Conservation (phyloP, 2,888 invertebrate species). For the Hemaris fuciformis region DNA sequence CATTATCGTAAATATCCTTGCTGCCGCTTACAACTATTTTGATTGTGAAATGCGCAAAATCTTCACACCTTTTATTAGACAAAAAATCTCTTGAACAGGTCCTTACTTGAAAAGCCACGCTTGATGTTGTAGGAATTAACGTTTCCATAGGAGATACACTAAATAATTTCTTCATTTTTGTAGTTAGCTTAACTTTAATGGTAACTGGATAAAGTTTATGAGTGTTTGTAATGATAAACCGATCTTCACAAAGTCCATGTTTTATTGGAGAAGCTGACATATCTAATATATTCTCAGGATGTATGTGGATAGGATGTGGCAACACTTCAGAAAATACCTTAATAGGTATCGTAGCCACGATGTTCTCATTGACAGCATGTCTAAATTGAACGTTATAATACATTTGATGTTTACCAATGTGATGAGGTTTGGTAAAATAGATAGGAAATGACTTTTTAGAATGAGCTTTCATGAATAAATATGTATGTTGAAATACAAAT, state of each 20-base stretch:
- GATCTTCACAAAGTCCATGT: conserved; percentile 55
- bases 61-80: conserved; percentile 28
- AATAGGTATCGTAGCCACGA: conserved; percentile 43
- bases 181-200: conserved; percentile 54
- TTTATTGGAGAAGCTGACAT: conserved; percentile 51
- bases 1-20: conserved; percentile 45
- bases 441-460: conserved; percentile 42
- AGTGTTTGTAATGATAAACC: conserved; percentile 50
- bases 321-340: conserved; percentile 59
- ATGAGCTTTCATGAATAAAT: conserved; percentile 40
- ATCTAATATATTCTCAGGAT: conserved; percentile 54
- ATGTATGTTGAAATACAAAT: conserved; percentile 54
- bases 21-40: conserved; percentile 54
- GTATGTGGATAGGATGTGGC: conserved; percentile 56
- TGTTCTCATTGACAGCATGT: conserved; percentile 38
- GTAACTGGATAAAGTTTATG: conserved; percentile 48
- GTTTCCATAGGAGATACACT: conserved; percentile 49
- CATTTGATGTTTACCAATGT: conserved; percentile 59
- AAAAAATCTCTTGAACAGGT: conserved; percentile 44
- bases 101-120: conserved; percentile 41
- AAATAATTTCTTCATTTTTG: conserved; percentile 58
- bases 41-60: conserved; percentile 58
- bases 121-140: conserved; percentile 38
- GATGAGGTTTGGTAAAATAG: conserved; percentile 54
- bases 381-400: conserved; percentile 55